Conservation (phyloP, 2,888 invertebrate genomes). For the Danaus chrysippus region DNA sequence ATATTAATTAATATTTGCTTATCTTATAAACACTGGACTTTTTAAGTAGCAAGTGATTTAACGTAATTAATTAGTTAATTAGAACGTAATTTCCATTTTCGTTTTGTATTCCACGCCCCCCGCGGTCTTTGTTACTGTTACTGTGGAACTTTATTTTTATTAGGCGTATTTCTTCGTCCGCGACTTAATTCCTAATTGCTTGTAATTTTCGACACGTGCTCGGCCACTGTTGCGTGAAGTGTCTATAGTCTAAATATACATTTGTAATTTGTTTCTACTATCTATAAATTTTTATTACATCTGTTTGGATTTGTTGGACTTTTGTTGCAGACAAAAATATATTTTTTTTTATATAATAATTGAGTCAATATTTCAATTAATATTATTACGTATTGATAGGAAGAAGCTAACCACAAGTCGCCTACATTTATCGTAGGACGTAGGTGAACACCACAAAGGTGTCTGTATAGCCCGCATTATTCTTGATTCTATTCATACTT, state of each 20-base stretch:
- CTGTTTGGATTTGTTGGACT: background rate
- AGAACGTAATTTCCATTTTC: slow-evolving; percentile 43
- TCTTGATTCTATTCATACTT: slow-evolving; percentile 53
- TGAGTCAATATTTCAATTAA: background rate
- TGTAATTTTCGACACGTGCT: slow-evolving; percentile 37
- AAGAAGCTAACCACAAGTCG: slow-evolving; percentile 28
- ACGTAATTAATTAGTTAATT: slow-evolving; percentile 52
- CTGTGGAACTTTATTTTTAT: slow-evolving; percentile 26
- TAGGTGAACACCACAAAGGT: slow-evolving; percentile 28
- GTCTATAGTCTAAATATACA: slow-evolving; percentile 9
- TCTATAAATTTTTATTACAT: background rate
- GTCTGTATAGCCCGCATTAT: slow-evolving; percentile 40
- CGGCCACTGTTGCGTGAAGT: slow-evolving; percentile 25
- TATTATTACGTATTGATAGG: slow-evolving; percentile 9
- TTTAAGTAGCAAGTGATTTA: slow-evolving; percentile 31
- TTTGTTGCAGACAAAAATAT: background rate
- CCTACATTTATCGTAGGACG: too few relatives aligned
- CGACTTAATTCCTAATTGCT: slow-evolving; percentile 34
- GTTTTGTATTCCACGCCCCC: slow-evolving; percentile 39
- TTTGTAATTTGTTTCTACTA: background rate
- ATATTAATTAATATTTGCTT: background rate
- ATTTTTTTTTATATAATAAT: background rate
- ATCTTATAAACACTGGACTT: background rate
- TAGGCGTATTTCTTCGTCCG: slow-evolving; percentile 28
- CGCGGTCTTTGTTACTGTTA: slow-evolving; percentile 34